Evolutionary conservation across 2,888 invertebrate genomes (phyloP).

Genomic region (Merodon equestris): DNA sequence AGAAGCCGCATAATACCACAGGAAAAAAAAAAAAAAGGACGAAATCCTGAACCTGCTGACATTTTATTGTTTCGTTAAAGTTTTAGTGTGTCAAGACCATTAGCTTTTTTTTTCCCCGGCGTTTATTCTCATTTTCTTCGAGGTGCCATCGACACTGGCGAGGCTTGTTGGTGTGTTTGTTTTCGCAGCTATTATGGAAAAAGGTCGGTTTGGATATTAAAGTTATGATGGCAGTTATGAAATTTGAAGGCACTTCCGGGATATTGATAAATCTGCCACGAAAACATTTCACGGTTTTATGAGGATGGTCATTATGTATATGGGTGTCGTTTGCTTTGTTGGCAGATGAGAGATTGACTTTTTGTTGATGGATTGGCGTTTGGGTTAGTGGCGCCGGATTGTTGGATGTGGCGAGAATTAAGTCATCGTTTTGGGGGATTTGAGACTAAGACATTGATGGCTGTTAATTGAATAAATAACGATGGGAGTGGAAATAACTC

Average conservation of each 20-base stretch:
- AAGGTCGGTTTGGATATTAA: slow-evolving; percentile 21
- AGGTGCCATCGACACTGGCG: slow-evolving; percentile 2
- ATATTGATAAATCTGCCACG: slow-evolving; percentile 52
- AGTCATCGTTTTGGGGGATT: slow-evolving; percentile 20
- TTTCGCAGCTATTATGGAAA: background rate
- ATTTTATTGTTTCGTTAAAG: slow-evolving; percentile 49
- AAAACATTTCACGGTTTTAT: slow-evolving; percentile 34
- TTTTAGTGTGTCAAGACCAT: slow-evolving; percentile 36
- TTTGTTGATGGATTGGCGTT: slow-evolving; percentile 11
- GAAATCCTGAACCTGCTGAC: slow-evolving; percentile 33
- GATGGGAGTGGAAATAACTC: no score
- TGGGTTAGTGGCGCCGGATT: slow-evolving; percentile 27
- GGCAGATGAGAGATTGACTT: slow-evolving; percentile 2
- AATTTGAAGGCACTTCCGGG: slow-evolving; percentile 47
- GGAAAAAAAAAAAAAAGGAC: slow-evolving; percentile 10
- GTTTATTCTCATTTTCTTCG: slow-evolving; percentile 13
- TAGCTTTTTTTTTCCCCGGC: slow-evolving; percentile 29
- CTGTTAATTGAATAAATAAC: no score
- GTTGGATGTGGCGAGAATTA: slow-evolving; percentile 11
- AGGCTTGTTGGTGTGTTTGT: slow-evolving; percentile 18
- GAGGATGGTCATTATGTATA: no score
- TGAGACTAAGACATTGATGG: no score
- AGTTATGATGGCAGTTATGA: slow-evolving; percentile 38
- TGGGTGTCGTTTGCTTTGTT: no score
- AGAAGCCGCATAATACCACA: slow-evolving; percentile 25